Conservation (phyloP, 2,797 vertebrate species). For the Myripristis murdjan region DNA sequence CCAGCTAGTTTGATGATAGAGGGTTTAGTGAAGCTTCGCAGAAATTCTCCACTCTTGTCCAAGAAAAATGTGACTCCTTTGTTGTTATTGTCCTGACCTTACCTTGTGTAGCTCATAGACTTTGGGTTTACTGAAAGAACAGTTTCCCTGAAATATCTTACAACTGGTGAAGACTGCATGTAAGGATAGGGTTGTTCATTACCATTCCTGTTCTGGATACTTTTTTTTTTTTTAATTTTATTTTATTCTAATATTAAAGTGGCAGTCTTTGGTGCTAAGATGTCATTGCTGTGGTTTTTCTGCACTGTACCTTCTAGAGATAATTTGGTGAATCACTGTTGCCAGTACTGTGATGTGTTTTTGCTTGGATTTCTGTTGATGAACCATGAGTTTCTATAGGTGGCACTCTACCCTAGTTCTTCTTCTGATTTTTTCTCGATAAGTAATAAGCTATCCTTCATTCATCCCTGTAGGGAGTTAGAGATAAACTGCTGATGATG, state of each 20-base stretch:
- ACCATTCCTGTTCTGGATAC: slow-evolving; percentile 28
- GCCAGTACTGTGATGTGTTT: too few relatives aligned
- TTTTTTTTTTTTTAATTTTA: slow-evolving; percentile 10
- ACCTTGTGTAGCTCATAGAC: slow-evolving; percentile 30
- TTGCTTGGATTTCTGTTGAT: too few relatives aligned
- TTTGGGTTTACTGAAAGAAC: slow-evolving; percentile 47
- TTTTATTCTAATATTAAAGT: not conserved
- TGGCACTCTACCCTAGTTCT: too few relatives aligned
- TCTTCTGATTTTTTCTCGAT: too few relatives aligned
- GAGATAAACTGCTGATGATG: too few relatives aligned
- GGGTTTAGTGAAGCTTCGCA: slow-evolving; percentile 57
- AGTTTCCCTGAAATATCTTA: slow-evolving; percentile 57
- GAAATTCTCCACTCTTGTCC: slow-evolving; percentile 39
- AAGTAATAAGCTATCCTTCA: too few relatives aligned
- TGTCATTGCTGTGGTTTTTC: too few relatives aligned
- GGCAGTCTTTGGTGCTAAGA: too few relatives aligned
- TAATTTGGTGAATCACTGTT: too few relatives aligned
- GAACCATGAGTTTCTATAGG: too few relatives aligned
- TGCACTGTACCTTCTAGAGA: too few relatives aligned
- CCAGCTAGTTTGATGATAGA: slow-evolving; percentile 68
- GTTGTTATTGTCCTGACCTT: slow-evolving; percentile 48
- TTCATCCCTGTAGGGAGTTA: too few relatives aligned
- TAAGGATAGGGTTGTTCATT: slow-evolving; percentile 20
- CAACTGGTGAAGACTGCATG: slow-evolving; percentile 47
- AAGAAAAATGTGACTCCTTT: slow-evolving; percentile 52